These are phyloP conservation scores for Astyanax mexicanus DNA, from an alignment of 2,797 vertebrate species.

Conservation along the genomic window DNA sequence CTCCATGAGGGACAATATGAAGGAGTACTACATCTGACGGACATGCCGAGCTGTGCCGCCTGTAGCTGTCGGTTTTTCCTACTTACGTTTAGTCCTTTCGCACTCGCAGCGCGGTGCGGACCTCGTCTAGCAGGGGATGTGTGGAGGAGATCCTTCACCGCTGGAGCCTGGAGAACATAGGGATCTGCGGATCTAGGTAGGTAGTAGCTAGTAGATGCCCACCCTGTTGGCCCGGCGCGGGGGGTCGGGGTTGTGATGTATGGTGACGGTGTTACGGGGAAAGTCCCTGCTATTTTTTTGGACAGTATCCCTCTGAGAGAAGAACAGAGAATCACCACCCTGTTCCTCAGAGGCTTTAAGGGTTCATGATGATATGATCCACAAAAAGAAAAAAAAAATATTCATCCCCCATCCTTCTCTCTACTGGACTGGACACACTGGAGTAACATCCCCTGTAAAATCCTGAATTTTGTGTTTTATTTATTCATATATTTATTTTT, in stretches of 20 bases:
- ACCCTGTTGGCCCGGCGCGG: conserved; percentile 46
- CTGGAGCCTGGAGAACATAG: conserved; percentile 28
- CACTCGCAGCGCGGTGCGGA: conserved; percentile 35
- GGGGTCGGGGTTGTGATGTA: conserved; percentile 43
- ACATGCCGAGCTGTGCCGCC: conserved; percentile 14
- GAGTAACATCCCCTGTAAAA: neutral
- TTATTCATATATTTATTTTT: conserved; percentile 15
- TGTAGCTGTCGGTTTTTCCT: conserved; percentile 42
- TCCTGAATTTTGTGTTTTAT: neutral
- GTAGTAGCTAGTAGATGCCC: conserved; percentile 61
- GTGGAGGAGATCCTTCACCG: conserved; percentile 24
- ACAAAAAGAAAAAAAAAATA: neutral
- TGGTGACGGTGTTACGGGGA: conserved; percentile 45
- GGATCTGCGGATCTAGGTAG: conserved; percentile 54
- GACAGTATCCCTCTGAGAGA: conserved; percentile 38
- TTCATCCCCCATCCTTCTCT: too few relatives aligned
- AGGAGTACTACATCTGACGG: conserved; percentile 62
- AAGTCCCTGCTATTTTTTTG: conserved; percentile 40
- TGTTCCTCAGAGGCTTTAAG: conserved; percentile 29
- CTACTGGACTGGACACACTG: neutral
- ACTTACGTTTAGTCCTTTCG: conserved; percentile 49
- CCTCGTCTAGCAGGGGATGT: conserved; percentile 30
- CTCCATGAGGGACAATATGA: conserved; percentile 56
- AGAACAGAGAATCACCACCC: conserved; percentile 24
- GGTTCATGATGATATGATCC: conserved; percentile 19